Evolutionary conservation across 2,797 vertebrate species (phyloP).

Genomic region (Channallabes apus): DNA sequence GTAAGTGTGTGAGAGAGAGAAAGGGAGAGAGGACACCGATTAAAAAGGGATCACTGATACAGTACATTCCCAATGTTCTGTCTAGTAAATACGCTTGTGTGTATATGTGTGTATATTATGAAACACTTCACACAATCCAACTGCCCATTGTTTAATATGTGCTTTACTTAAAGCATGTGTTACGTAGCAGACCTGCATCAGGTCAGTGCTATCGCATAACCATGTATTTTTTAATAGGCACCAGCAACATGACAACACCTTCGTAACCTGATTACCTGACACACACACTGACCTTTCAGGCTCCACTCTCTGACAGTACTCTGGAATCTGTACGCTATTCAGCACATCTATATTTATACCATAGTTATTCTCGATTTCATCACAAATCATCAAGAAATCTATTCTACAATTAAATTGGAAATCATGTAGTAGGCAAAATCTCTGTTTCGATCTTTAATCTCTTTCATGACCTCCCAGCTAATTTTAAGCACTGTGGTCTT

Average conservation of each 20-base stretch:
- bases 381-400: neutral
- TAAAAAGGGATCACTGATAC: neutral
- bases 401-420: neutral
- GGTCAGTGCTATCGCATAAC: conserved; percentile 70
- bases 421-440: neutral
- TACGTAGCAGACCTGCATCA: conserved; percentile 58
- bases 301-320: conserved; percentile 15
- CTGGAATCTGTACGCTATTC: conserved; percentile 12
- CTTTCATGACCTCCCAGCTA: conserved; percentile 45
- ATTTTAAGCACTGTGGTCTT: conserved; percentile 56
- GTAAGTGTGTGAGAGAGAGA: no score
- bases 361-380: neutral
- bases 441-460: neutral
- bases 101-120: neutral
- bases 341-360: neutral
- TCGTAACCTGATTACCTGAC: conserved; percentile 54
- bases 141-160: conserved; percentile 36
- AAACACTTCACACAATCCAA: conserved; percentile 32
- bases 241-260: conserved; percentile 60
- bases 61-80: neutral
- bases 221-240: conserved; percentile 74
- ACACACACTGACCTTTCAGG: conserved; percentile 47
- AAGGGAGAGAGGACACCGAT: neutral
- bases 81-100: neutral
- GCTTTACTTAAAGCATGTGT: conserved; percentile 57